Conservation (phyloP, 2,113 vertebrate genomes). For the Tragelaphus imberbis region DNA sequence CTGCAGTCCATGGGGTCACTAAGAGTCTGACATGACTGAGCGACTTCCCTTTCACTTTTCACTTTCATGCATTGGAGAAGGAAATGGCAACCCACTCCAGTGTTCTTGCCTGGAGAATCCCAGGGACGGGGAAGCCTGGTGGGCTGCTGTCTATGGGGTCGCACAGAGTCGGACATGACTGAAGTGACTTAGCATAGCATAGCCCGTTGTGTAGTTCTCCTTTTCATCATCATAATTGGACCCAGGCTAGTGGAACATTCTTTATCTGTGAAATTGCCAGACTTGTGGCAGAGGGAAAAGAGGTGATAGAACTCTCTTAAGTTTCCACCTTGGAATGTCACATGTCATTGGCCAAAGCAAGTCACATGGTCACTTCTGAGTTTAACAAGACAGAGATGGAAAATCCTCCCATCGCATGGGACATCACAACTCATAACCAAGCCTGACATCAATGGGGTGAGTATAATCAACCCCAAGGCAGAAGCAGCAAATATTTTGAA, state of each 20-base stretch:
- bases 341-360: not conserved
- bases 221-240: not conserved
- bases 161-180: no score
- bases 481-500: not conserved
- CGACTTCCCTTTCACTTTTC: no score
- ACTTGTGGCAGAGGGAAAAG: not conserved
- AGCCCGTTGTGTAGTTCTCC: not conserved
- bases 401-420: not conserved
- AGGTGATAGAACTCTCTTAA: not conserved
- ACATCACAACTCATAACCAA: not conserved
- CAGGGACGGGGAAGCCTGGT: no score
- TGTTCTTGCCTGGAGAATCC: no score
- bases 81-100: no score
- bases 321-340: not conserved
- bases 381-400: not conserved
- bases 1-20: no score
- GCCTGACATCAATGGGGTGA: not conserved
- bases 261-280: not conserved
- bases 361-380: not conserved
- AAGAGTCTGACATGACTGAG: no score
- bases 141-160: no score
- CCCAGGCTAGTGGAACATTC: not conserved
- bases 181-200: no score
- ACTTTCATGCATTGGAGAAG: no score
- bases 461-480: not conserved